Base-by-base conservation (phyloP, 2,888 invertebrate genomes). In the Chloromyia formosa region DNA sequence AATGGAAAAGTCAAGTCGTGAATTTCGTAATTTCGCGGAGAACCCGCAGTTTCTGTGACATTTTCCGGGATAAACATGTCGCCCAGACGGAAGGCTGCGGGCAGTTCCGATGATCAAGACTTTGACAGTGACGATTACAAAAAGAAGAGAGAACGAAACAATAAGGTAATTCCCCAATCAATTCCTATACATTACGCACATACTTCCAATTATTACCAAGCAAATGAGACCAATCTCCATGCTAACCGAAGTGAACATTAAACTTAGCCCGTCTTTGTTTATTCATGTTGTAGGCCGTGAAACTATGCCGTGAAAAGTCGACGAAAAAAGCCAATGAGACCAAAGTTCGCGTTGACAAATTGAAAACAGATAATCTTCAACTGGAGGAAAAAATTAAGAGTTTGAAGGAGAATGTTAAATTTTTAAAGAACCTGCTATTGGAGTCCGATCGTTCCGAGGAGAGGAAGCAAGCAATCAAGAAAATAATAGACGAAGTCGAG, bases 101-200 rank as follows among this genome's bases (percentile, higher is more conserved):
- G 79, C 16, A 80, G 80, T 79, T 82, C 83, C 35, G 81, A 81
- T 73, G 80, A 80, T 56, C 78, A 77, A 56, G 79, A 80, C 5
- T 77, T 79, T 18, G 79, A 80, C 40, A 81, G 80, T 74, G 82
- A 81, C 49, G 81, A 81, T 58, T 84, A 84, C 75, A 80, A 81
- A 76, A 79, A 82, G 76, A 84, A 85, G 80, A 80, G 85, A 78
- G 79, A 83, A 79, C 80, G 84, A 77, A 85, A 85, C 76, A 85
- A 85, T 79, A 82, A 84, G 81, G 85, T 84, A 80, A 14, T n/a
- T 35, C 27, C 27, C 27, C 7, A 2, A 35, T 4, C 2, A 7
- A 12, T 60, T 10, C 2, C 5, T n/a, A 2, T 22, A 20, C 18
- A 12, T 60, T n/a, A n/a, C 54, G 14, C 53, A 16, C 54, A 54